Evolutionary conservation across 2,888 invertebrate species (phyloP), one percentile per base, ranked within the genome.

Genomic region (Gibbula magus): DNA sequence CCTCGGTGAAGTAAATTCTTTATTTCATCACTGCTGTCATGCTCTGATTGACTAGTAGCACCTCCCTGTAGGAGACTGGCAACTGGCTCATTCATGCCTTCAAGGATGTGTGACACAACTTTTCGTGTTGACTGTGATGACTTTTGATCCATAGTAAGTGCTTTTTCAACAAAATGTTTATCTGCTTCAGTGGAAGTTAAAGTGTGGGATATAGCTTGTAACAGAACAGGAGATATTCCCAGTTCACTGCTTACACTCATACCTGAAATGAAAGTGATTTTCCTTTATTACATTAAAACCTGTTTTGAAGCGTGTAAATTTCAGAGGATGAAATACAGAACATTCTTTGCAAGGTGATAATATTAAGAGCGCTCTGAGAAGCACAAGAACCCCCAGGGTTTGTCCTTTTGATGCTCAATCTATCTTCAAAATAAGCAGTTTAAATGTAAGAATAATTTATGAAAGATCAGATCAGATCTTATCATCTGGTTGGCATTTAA

Each of bases 161-260:
- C 51, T 29, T 25, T 61, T 45, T 35, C 35, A 20, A 39, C 29
- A 29, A 45, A 39, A 20, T 29, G 20, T 51, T 45, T 75, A 45
- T 56, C 56, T 66, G 77, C 18, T 54, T 84, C 84, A 22, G 79
- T 83, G 1, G 86, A 82, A 56, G 89, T 88, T 5, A 91, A 78
- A 25, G 91, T 90, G 53, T 91, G 91, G 18, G 90, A 89, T 77
- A 92, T 91, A 22, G 91, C 92, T 85, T 92, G 92, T 45, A 92
- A 85, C 32, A 92, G 83, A 22, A 90, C 91, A 76, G 92, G 92
- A 20, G 92, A 92, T 75, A 92, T 92, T 18, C 92, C 91, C 79
- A 91, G 81, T 73, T 91, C 91, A 86, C 84, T 86, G 13, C 84
- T 75, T 25, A 78, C 82, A 80, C 86, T 87, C 90, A 91, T 90